Conservation (phyloP, 1,140 invertebrate genomes). For the Pogonognathellus flavescens region DNA sequence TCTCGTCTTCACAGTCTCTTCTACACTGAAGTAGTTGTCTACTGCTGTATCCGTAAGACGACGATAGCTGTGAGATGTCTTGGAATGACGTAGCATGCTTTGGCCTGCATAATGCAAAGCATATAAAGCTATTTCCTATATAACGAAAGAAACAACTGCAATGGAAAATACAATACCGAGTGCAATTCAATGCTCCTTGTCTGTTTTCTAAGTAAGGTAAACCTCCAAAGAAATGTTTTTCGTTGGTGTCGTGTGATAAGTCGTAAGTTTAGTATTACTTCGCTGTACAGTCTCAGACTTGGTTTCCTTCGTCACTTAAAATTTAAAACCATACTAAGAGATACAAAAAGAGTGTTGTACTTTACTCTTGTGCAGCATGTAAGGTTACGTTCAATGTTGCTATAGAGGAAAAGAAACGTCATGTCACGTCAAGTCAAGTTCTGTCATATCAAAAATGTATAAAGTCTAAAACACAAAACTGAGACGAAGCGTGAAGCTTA, state of each 20-base stretch:
- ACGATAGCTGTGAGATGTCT: background rate
- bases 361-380: background rate
- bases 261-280: too few species aligned
- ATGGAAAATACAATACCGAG: background rate
- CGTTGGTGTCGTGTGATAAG: too few species aligned
- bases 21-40: slow-evolving; percentile 10
- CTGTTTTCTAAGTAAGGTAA: too few species aligned
- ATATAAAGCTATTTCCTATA: slow-evolving; percentile 3
- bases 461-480: background rate
- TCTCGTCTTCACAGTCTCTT: slow-evolving; percentile 2
- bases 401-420: slow-evolving; percentile 21
- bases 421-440: slow-evolving; percentile 32
- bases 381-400: background rate
- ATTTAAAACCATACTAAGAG: background rate
- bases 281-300: background rate
- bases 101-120: slow-evolving; percentile 23
- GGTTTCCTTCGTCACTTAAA: slow-evolving; percentile 38
- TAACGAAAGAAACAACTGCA: slow-evolving; percentile 6
- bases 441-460: slow-evolving; percentile 40
- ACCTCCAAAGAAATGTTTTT: too few species aligned
- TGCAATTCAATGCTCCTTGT: too few species aligned
- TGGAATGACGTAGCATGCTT: background rate
- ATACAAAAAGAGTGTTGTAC: background rate
- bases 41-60: background rate
- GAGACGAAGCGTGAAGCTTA: background rate